Evolutionary conservation across 2,113 vertebrate genomes (phyloP).

Genomic region (Puntigrus tetrazona): DNA sequence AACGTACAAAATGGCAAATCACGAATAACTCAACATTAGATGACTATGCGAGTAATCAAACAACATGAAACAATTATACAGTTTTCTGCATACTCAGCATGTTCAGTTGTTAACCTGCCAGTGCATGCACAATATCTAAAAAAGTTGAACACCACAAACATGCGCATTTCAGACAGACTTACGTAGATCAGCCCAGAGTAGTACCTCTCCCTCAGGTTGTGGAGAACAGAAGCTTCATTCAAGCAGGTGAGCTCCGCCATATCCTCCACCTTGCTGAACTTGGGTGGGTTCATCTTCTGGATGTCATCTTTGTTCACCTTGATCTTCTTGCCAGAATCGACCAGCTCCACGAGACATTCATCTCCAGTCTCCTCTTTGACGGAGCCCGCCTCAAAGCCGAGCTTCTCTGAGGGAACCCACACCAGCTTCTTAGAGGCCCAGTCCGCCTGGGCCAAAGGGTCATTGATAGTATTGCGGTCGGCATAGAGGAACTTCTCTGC

Average conservation of each 20-base stretch:
- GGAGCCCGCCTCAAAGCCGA: conserved; percentile 76
- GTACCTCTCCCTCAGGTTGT: conserved; percentile 82
- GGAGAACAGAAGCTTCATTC: conserved; percentile 81
- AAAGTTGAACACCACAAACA: background rate
- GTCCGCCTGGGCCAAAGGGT: conserved; percentile 79
- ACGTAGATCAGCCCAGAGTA: conserved; percentile 83
- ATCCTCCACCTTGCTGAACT: conserved; percentile 82
- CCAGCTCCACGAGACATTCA: conserved; percentile 78
- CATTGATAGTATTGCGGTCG: conserved; percentile 64
- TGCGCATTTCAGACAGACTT: conserved; percentile 44
- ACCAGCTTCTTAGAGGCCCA: conserved; percentile 80
- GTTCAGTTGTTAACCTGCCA: background rate
- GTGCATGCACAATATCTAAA: background rate
- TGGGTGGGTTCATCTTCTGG: conserved; percentile 83
- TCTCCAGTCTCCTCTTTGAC: conserved; percentile 77
- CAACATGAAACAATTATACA: background rate
- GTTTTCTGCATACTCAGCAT: background rate
- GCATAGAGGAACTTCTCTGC: conserved; percentile 78
- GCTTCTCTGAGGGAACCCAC: conserved; percentile 79
- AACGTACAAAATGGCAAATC: background rate
- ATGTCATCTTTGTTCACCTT: conserved; percentile 79
- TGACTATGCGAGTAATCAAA: background rate
- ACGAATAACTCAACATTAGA: background rate
- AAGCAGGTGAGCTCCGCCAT: conserved; percentile 83
- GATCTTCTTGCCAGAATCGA: conserved; percentile 75